Conservation (phyloP, 2,113 vertebrate species). For the Toxostoma redivivum region DNA sequence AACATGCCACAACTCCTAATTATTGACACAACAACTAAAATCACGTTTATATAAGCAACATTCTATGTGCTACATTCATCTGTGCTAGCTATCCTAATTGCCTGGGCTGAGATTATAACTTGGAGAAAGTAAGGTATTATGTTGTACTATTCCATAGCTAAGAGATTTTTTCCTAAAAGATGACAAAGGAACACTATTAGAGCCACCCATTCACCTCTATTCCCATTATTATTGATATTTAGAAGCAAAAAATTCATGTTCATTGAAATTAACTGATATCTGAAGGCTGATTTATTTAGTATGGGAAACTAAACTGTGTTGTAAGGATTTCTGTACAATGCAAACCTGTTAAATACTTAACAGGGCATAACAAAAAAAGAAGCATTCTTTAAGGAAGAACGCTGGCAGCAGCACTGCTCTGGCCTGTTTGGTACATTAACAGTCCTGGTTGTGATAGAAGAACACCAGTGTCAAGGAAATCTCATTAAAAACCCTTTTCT, state of each 20-base stretch:
- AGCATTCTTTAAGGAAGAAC: neutral
- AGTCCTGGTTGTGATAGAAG: neutral
- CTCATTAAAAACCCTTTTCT: slow-evolving; percentile 38
- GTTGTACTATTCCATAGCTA: neutral
- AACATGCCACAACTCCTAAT: slow-evolving; percentile 18
- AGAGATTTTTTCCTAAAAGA: neutral
- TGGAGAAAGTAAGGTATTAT: neutral
- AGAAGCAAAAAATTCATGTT: neutral
- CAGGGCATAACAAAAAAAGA: neutral
- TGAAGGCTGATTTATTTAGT: slow-evolving; percentile 10
- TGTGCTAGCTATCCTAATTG: neutral
- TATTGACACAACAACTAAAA: neutral
- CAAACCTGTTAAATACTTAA: slow-evolving; percentile 30
- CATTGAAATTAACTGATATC: slow-evolving; percentile 1
- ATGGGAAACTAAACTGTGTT: neutral
- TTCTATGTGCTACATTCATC: neutral
- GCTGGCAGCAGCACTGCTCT: neutral
- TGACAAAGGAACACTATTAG: neutral
- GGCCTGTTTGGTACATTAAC: neutral
- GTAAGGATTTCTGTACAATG: neutral
- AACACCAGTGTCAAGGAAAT: slow-evolving; percentile 9
- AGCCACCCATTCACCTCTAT: neutral
- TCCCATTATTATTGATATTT: slow-evolving; percentile 6
- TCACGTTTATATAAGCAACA: neutral
- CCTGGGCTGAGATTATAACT: neutral